Evolutionary conservation across 2,797 vertebrate species (phyloP).

Genomic region (Danio tinwini): DNA sequence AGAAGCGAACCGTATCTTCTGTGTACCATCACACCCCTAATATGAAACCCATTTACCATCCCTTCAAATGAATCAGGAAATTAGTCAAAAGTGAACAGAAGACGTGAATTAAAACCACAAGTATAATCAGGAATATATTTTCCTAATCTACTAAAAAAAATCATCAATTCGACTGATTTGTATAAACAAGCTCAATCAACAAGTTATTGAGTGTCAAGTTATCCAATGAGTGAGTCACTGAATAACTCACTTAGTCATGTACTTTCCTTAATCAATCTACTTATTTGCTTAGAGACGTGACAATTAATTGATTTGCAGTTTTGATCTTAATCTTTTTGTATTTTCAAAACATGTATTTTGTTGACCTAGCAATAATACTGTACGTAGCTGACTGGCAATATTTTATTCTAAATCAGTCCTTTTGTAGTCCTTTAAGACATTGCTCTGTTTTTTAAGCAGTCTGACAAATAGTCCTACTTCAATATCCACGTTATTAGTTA

Average conservation of each 20-base stretch:
- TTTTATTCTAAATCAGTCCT: not conserved
- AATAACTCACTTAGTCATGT: not conserved
- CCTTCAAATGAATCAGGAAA: too few relatives aligned
- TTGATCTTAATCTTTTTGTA: not conserved
- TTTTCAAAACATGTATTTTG: not conserved
- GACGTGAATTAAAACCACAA: too few relatives aligned
- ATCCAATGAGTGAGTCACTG: not conserved
- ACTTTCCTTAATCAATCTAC: too few relatives aligned
- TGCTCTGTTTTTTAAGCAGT: not conserved
- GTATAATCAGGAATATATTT: too few relatives aligned
- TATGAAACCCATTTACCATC: too few relatives aligned
- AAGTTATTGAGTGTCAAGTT: too few relatives aligned
- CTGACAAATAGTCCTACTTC: not conserved
- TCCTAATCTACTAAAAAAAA: too few relatives aligned
- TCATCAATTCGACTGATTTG: not conserved
- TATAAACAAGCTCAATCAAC: not conserved
- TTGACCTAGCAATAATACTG: not conserved
- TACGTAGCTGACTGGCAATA: not conserved
- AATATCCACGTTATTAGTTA: not conserved
- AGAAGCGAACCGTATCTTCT: too few relatives aligned
- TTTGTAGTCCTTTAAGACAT: not conserved
- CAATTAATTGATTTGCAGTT: not conserved
- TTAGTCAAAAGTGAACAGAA: too few relatives aligned
- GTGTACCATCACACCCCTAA: too few relatives aligned
- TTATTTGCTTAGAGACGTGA: not conserved